phyloP scores from a whole-genome alignment of 1,140 invertebrate genomes.

The Forficula auricularia region DNA sequence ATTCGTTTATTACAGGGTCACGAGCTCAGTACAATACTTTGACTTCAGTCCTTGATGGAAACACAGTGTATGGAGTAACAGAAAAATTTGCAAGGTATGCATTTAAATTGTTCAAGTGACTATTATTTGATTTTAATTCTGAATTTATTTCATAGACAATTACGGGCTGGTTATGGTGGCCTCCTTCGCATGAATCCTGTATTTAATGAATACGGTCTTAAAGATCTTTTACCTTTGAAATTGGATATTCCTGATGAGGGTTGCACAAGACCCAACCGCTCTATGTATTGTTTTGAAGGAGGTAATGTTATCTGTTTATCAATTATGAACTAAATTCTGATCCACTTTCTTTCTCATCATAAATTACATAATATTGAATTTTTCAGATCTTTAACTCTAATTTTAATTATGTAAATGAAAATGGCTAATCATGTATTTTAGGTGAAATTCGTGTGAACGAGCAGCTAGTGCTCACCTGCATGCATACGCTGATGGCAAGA shows the following conservation, averaged over 20 bases:
- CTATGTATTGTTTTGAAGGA: constrained; percentile 82
- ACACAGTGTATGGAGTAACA: constrained; percentile 68
- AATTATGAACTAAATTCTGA: neutral
- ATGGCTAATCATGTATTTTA: no score
- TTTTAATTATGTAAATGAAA: no score
- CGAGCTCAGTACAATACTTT: constrained; percentile 64
- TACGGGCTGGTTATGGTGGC: constrained; percentile 59
- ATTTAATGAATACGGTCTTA: constrained; percentile 69
- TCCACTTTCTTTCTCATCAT: neutral
- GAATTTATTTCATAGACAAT: constrained; percentile 34
- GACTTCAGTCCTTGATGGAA: constrained; percentile 63
- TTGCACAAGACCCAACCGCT: constrained; percentile 71
- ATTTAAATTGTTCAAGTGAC: neutral
- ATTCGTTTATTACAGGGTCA: no score
- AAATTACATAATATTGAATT: constrained; percentile 1
- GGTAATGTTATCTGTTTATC: constrained; percentile 35
- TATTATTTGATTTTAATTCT: neutral
- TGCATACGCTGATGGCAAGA: constrained; percentile 76
- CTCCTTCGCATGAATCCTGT: constrained; percentile 72
- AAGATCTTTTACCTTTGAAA: constrained; percentile 77
- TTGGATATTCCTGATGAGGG: constrained; percentile 79
- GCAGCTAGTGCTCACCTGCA: constrained; percentile 72
- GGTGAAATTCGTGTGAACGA: constrained; percentile 89
- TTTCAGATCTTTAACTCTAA: no score
- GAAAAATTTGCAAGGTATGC: constrained; percentile 51